Evolutionary conservation across 2,113 vertebrate species (phyloP).

Genomic region (Larimichthys crocea): DNA sequence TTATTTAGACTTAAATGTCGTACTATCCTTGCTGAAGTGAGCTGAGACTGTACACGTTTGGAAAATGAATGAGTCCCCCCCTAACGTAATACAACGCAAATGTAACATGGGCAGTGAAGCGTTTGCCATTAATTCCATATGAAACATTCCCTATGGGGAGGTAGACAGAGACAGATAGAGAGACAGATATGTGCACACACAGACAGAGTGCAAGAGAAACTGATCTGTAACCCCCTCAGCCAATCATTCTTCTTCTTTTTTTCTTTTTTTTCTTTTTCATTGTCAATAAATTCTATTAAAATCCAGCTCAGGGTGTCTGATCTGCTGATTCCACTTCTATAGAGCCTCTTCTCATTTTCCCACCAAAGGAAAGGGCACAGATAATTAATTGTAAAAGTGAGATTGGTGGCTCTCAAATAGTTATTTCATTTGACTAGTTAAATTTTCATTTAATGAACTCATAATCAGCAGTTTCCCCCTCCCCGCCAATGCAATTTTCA

Average conservation of each 20-base stretch:
- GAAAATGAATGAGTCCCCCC: slow-evolving; percentile 32
- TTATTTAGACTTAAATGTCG: slow-evolving; percentile 6
- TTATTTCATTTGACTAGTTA: slow-evolving; percentile 36
- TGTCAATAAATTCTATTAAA: slow-evolving; percentile 48
- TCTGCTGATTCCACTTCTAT: slow-evolving; percentile 27
- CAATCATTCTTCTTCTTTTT: background rate
- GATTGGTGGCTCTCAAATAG: slow-evolving; percentile 29
- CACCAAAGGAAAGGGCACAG: slow-evolving; percentile 24
- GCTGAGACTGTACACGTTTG: slow-evolving; percentile 11
- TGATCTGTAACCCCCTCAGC: slow-evolving; percentile 16
- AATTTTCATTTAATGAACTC: slow-evolving; percentile 39
- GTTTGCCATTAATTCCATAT: slow-evolving; percentile 39
- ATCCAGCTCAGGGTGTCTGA: slow-evolving; percentile 31
- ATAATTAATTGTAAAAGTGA: slow-evolving; percentile 30
- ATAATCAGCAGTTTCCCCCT: slow-evolving; percentile 23
- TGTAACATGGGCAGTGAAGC: slow-evolving; percentile 25
- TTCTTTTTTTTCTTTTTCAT: background rate
- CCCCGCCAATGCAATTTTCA: slow-evolving; percentile 15
- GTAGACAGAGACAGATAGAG: slow-evolving; percentile 42
- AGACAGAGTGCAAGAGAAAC: background rate
- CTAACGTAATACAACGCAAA: background rate
- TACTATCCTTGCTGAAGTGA: background rate
- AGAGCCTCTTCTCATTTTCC: slow-evolving; percentile 7
- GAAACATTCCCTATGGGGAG: slow-evolving; percentile 36
- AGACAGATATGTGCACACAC: background rate